Evolutionary conservation across 2,888 invertebrate genomes (phyloP).

Genomic region (Marasmarcha lunaedactyla): DNA sequence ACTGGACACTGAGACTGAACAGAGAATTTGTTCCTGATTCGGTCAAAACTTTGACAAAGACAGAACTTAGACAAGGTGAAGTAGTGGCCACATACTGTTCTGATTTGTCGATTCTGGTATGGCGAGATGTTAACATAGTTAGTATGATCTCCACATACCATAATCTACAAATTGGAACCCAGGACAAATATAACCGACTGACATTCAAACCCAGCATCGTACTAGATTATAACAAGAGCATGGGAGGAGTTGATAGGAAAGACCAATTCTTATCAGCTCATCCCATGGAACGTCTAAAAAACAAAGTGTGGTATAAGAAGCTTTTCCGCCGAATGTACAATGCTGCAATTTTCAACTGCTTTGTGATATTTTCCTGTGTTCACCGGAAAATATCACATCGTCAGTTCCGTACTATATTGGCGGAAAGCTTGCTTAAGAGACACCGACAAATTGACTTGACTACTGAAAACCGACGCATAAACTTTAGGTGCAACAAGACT

Average conservation of each 20-base stretch:
- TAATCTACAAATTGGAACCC: constrained; percentile 3
- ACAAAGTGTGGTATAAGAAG: constrained; percentile 18
- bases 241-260: constrained; percentile 22
- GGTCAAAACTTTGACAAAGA: constrained; percentile 12
- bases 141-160: constrained; percentile 14
- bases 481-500: not conserved
- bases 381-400: not conserved
- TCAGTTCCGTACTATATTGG: not conserved
- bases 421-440: not conserved
- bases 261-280: constrained; percentile 21
- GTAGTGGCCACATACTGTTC: constrained; percentile 9
- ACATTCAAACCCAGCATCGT: constrained; percentile 13
- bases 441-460: constrained; percentile 7
- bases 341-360: not conserved
- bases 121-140: constrained; percentile 18
- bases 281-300: constrained; percentile 14
- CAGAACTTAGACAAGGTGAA: constrained; percentile 13
- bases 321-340: constrained; percentile 8
- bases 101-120: constrained; percentile 30
- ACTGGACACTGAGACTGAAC: constrained; percentile 16
- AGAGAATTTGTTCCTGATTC: constrained; percentile 17
- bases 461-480: not conserved
- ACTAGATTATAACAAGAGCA: constrained; percentile 16
- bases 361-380: not conserved
- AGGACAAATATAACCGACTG: constrained; percentile 6